These are phyloP conservation scores for Ophioninae sp. DNA, from an alignment of 2,888 invertebrate genomes.

Conservation along the genomic window DNA sequence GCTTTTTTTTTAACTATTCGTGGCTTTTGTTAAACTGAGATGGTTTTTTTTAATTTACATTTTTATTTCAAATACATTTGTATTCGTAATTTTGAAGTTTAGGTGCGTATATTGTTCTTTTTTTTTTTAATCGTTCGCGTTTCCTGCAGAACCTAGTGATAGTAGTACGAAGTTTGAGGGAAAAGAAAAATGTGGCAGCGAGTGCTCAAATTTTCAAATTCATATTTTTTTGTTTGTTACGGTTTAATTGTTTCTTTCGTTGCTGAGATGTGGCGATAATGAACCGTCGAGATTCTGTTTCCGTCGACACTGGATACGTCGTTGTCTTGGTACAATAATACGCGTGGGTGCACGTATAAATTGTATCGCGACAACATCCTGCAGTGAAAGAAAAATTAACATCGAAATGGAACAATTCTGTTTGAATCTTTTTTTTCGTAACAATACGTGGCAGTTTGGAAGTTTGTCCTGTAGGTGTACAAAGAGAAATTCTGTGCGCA, in stretches of 20 bases:
- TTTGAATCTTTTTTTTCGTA: constrained; percentile 17
- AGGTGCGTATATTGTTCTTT: not conserved
- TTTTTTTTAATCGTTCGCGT: not conserved
- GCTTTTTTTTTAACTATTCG: no score
- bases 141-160: not conserved
- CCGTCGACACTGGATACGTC: not conserved
- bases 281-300: not conserved
- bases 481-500: constrained; percentile 8
- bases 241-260: not conserved
- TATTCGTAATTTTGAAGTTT: not conserved
- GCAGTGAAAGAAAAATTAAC: constrained; percentile 27
- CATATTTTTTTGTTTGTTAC: not conserved
- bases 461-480: constrained; percentile 13
- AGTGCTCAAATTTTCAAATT: no score
- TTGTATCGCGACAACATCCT: not conserved
- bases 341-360: not conserved
- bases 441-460: constrained; percentile 19
- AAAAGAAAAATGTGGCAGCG: no score
- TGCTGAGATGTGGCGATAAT: not conserved
- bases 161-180: not conserved
- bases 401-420: constrained; percentile 34
- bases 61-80: not conserved
- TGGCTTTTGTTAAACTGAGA: no score
- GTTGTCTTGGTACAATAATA: not conserved
- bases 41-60: not conserved